Evolutionary conservation across 2,113 vertebrate species (phyloP).

Genomic region (Empidonax alnorum): DNA sequence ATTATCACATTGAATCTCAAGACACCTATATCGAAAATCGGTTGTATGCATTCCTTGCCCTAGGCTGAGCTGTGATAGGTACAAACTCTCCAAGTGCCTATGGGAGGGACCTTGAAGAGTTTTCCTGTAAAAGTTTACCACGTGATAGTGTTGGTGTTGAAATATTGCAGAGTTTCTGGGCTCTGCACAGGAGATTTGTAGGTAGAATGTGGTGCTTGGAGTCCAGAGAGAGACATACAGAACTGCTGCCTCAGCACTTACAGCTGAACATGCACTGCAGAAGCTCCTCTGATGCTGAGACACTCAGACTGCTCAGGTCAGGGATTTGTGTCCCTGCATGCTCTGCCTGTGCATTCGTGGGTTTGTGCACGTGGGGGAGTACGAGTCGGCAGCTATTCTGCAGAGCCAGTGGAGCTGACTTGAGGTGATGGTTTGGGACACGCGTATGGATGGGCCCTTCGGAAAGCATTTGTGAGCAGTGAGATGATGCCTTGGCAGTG

Average conservation of each 20-base stretch:
- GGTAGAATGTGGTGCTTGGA: neutral
- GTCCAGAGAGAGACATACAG: neutral
- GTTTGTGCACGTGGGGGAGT: rapidly evolving
- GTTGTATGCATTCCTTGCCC: neutral
- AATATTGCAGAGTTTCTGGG: neutral
- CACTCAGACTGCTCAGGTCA: neutral
- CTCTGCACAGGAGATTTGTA: neutral
- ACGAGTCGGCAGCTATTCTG: neutral
- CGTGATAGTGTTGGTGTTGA: neutral
- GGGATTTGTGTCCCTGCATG: neutral
- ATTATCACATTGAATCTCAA: neutral
- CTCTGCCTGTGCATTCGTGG: rapidly evolving
- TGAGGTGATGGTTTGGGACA: neutral
- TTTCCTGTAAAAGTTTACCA: neutral
- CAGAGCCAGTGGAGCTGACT: neutral
- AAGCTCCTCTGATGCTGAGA: neutral
- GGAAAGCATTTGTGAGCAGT: neutral
- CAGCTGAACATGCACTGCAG: neutral
- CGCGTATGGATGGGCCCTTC: neutral
- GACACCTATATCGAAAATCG: neutral
- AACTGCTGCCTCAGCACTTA: rapidly evolving
- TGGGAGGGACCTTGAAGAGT: neutral
- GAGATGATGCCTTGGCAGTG: neutral
- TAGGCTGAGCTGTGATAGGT: neutral
- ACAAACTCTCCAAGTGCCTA: neutral